Evolutionary conservation across 2,113 vertebrate species (phyloP), one percentile per base, ranked within the genome.

Genomic region (Bombycilla garrulus): DNA sequence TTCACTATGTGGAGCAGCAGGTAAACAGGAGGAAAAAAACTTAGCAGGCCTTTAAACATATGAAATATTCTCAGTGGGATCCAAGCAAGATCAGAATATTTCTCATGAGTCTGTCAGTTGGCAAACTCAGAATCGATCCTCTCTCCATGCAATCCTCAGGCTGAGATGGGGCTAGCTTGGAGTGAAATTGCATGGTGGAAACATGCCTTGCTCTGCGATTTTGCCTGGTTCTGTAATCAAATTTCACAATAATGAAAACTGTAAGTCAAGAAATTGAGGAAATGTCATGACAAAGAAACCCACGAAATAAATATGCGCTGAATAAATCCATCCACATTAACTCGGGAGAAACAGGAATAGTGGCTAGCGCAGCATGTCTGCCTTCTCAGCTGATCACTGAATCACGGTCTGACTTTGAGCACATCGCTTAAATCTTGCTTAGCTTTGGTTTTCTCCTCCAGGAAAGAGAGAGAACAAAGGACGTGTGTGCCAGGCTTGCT

Each of bases 211-310:
- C 69, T 93, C 36, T 83, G 88, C 7, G 60, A 93, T 93, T 96
- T 81, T 84, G 76, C 93, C 73, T 84, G 80, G 72, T 81, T 84
- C 95, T 96, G 80, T 86, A 96, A 95, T 96, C 82, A 93, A 88
- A 95, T 96, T 93, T 97, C 95, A 94, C 90, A 93, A 93, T 94
- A 93, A 94, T 95, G 88, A 96, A 95, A 92, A 93, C 82, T 83
- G 67, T 88, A 96, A 95, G 82, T 92, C 92, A 94, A 92, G 82
- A 90, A 94, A 96, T 88, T 95, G 96, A 94, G 93, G 93, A 96
- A 94, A 97, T 78, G 76, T 92, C 90, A 79, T 65, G 80, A 86
- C 88, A 96, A 95, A 96, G 86, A 92, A 83, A 70, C 61, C 82
- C 82, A 36, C 3, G 0, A 94, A 90, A 97, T 95, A 95, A 94